Evolutionary conservation across 2,797 vertebrate species (phyloP).

Genomic region (Channa striata): DNA sequence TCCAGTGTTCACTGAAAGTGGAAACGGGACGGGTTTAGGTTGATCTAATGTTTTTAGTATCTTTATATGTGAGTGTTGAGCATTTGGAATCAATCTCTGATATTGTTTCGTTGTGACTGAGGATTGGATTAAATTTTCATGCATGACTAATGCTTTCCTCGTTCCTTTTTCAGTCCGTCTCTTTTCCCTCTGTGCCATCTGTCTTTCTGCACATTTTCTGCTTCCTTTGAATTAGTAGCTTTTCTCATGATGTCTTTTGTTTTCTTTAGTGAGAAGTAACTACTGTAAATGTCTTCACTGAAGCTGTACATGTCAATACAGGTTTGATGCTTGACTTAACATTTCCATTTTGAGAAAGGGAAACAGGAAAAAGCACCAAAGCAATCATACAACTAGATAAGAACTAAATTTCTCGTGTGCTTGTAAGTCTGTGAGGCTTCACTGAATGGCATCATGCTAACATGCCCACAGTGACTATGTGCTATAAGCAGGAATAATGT

Average conservation of each 20-base stretch:
- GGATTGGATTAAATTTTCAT: background rate
- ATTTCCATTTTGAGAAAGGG: background rate
- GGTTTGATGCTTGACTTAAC: too few relatives aligned
- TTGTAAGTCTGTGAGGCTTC: too few relatives aligned
- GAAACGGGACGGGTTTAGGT: slow-evolving; percentile 18
- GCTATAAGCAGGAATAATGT: too few relatives aligned
- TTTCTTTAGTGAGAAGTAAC: background rate
- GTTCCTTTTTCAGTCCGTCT: background rate
- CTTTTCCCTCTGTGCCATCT: too few relatives aligned
- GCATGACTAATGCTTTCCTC: background rate
- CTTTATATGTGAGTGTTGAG: background rate
- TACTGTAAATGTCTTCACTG: too few relatives aligned
- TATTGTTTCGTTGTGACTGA: background rate
- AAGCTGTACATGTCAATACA: too few relatives aligned
- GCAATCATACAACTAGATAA: background rate
- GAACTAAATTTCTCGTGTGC: too few relatives aligned
- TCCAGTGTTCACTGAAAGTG: slow-evolving; percentile 13
- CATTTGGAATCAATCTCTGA: background rate
- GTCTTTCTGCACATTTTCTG: background rate
- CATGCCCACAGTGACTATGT: too few relatives aligned
- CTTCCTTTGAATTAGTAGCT: background rate
- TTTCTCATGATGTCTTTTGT: background rate
- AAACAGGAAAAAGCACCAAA: background rate
- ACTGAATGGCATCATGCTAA: too few relatives aligned
- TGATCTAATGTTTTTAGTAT: slow-evolving; percentile 1